A percentile compares a stretch with the other conserved stretches of the same genome.
Conservation (phyloP, 1,140 invertebrate genomes). For the Drosophila yakuba region DNA sequence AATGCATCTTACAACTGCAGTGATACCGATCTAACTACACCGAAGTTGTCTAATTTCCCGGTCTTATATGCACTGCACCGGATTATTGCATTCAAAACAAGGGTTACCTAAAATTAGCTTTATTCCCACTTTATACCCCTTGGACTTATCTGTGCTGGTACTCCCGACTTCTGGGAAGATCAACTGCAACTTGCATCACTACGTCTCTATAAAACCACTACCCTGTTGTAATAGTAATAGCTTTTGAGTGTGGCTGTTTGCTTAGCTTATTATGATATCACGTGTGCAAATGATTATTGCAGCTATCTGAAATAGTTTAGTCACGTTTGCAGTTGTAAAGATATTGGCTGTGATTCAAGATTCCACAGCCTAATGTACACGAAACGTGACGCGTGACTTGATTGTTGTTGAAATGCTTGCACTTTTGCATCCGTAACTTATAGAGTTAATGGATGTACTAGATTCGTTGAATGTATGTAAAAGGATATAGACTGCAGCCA, state of each 20-base stretch:
- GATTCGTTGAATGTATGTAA: too few relatives aligned
- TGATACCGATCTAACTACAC: conserved; percentile 15
- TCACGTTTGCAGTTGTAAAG: conserved; percentile 40
- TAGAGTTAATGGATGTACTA: too few relatives aligned
- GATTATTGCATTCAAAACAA: conserved; percentile 13
- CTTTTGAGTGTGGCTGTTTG: background rate
- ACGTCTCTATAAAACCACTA: background rate
- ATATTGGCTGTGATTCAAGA: too few relatives aligned
- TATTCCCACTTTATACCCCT: conserved; percentile 22
- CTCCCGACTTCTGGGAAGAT: conserved; percentile 5
- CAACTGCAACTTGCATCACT: conserved; percentile 9
- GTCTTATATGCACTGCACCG: conserved; percentile 25
- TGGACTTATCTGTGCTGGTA: conserved; percentile 18
- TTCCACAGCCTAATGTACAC: background rate
- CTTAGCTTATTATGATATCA: conserved; percentile 18
- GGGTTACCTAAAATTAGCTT: conserved; percentile 29
- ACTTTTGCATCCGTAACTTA: background rate
- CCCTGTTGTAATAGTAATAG: background rate
- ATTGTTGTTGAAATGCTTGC: conserved; percentile 11
- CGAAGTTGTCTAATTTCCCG: background rate
- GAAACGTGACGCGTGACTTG: conserved; percentile 28
- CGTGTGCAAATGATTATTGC: conserved; percentile 14
- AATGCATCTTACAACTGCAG: conserved; percentile 24
- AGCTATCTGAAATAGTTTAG: conserved; percentile 6
- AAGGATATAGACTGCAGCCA: too few relatives aligned